These are phyloP conservation scores for Triplophysa dalaica DNA, from an alignment of 2,113 vertebrate genomes.

Conservation along the genomic window DNA sequence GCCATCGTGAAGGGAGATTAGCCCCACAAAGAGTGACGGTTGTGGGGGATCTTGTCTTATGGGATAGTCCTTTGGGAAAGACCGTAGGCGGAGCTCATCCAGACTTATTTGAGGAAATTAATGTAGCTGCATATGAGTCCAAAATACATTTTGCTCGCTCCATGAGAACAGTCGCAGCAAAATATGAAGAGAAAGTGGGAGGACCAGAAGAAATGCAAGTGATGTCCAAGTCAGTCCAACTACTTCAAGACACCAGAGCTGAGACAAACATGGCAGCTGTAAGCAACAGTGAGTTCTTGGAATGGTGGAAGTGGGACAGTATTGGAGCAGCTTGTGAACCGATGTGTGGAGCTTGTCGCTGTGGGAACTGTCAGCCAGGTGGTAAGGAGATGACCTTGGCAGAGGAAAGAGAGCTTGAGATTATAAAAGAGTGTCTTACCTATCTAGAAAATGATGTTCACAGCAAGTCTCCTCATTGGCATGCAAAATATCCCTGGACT, in stretches of 20 bases:
- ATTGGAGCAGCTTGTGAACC: slow-evolving; percentile 42
- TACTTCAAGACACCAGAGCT: neutral
- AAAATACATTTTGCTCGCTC: neutral
- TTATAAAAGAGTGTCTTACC: slow-evolving; percentile 42
- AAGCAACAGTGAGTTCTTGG: slow-evolving; percentile 25
- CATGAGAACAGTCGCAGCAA: neutral
- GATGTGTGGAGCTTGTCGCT: slow-evolving; percentile 46
- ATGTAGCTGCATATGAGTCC: slow-evolving; percentile 3
- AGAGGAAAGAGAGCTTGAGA: slow-evolving; percentile 46
- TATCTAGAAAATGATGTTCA: slow-evolving; percentile 23
- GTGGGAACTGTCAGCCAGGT: slow-evolving; percentile 39
- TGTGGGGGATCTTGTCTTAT: slow-evolving; percentile 47
- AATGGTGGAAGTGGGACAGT: slow-evolving; percentile 40
- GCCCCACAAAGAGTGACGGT: slow-evolving; percentile 30
- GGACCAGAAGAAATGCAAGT: neutral
- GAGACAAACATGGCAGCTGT: neutral
- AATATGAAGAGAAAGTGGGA: slow-evolving; percentile 29
- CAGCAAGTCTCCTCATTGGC: slow-evolving; percentile 33
- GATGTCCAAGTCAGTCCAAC: neutral
- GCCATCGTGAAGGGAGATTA: slow-evolving; percentile 30
- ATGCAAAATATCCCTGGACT: slow-evolving; percentile 42
- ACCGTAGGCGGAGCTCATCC: neutral
- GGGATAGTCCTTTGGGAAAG: slow-evolving; percentile 28
- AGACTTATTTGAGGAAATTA: slow-evolving; percentile 25
- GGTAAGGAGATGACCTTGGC: slow-evolving; percentile 50